Percentiles rank a stretch among this genome's conserved stretches.
Conservation (phyloP, 1,140 invertebrate species). For the Babylonia areolata region DNA sequence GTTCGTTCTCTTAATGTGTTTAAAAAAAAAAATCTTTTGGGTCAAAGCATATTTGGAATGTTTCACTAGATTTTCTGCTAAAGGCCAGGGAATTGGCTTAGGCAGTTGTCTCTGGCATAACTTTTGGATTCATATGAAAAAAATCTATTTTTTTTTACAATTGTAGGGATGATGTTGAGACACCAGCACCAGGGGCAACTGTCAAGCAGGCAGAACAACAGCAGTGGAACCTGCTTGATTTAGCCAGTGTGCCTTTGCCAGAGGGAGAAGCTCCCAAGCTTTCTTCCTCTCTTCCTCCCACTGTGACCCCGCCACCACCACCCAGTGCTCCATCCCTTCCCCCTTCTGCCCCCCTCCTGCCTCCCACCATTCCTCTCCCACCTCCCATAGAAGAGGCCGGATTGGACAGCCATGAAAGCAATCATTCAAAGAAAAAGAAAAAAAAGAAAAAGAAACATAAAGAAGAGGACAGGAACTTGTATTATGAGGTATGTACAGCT, state of each 20-base stretch:
- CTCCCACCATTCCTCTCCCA: background rate
- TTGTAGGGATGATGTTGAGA: conserved; percentile 8
- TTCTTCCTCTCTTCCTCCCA: background rate
- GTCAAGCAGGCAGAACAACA: background rate
- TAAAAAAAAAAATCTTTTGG: too few species aligned
- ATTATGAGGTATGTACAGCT: conserved; percentile 15
- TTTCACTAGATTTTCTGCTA: too few species aligned
- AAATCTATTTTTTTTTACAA: too few species aligned
- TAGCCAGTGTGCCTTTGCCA: conserved; percentile 29
- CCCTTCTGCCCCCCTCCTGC: background rate
- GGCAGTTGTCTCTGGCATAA: too few species aligned
- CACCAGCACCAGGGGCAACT: background rate
- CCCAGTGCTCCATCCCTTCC: conserved; percentile 16
- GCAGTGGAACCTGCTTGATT: background rate
- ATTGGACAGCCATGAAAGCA: background rate
- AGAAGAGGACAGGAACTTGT: background rate
- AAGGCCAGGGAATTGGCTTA: too few species aligned
- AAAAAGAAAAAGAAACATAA: conserved; percentile 13
- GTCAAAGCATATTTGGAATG: too few species aligned
- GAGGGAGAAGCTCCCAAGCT: conserved; percentile 4
- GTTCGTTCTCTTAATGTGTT: too few species aligned
- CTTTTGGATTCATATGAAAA: too few species aligned
- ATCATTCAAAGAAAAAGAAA: conserved; percentile 4
- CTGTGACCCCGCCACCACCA: conserved; percentile 5
- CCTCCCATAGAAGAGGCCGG: background rate